Conservation (phyloP, 2,888 invertebrate genomes). For the Drosophila kuntzei region DNA sequence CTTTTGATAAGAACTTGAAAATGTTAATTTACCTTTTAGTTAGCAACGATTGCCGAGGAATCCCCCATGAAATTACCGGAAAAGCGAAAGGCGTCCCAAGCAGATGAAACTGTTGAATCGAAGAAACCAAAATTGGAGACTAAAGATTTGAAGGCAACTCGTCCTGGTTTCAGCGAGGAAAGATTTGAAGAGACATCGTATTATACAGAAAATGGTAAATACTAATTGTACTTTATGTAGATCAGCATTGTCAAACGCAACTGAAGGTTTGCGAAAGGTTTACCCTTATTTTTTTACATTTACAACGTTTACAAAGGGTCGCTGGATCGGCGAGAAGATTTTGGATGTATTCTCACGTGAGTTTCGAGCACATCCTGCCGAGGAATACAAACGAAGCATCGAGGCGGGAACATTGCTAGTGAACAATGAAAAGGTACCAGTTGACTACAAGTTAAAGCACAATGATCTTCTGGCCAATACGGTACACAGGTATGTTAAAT, state of each 20-base stretch:
- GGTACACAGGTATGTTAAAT: slow-evolving; percentile 92
- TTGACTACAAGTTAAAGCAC: slow-evolving; percentile 95
- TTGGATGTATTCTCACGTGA: slow-evolving; percentile 96
- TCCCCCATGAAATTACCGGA: slow-evolving; percentile 21
- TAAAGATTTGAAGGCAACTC: slow-evolving; percentile 94
- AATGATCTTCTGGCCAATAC: slow-evolving; percentile 96
- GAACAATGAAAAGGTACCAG: slow-evolving; percentile 95
- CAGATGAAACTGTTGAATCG: slow-evolving; percentile 3
- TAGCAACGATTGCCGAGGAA: slow-evolving; percentile 21
- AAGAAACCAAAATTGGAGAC: slow-evolving; percentile 91
- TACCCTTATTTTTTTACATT: slow-evolving; percentile 98
- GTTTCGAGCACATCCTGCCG: slow-evolving; percentile 95
- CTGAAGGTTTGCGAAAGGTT: slow-evolving; percentile 93
- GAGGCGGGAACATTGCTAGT: slow-evolving; percentile 95
- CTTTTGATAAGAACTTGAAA: slow-evolving; percentile 23
- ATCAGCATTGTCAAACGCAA: slow-evolving; percentile 39
- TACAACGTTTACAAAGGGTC: slow-evolving; percentile 96
- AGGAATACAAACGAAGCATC: slow-evolving; percentile 96
- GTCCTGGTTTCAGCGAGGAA: slow-evolving; percentile 96
- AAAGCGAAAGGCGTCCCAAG: slow-evolving; percentile 48
- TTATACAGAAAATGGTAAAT: slow-evolving; percentile 96
- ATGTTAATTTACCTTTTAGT: slow-evolving; percentile 37
- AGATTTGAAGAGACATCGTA: slow-evolving; percentile 97
- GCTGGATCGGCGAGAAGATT: slow-evolving; percentile 96
- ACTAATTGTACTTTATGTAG: slow-evolving; percentile 5